phyloP scores from a whole-genome alignment of 2,797 vertebrate genomes.

The Sebastes minor region DNA sequence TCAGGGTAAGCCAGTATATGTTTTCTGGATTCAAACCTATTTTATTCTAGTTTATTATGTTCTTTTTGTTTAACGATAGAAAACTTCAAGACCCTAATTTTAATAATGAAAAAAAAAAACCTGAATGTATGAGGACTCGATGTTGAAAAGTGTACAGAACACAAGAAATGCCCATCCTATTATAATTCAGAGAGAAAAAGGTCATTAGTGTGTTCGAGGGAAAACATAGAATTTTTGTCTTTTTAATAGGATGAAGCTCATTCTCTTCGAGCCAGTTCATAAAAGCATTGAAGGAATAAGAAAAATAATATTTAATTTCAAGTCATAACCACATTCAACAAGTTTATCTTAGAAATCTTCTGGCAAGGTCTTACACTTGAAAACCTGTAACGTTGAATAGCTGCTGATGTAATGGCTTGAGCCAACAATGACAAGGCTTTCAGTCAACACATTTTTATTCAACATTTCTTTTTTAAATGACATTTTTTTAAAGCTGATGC shows the following conservation, averaged over 20 bases:
- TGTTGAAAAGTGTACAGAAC: neutral
- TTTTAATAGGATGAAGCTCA: neutral
- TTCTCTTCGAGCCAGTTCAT: neutral
- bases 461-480: no score
- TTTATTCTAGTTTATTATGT: neutral
- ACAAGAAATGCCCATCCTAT: neutral
- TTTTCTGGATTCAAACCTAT: neutral
- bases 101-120: neutral
- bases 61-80: neutral
- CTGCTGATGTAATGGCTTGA: slow-evolving; percentile 1
- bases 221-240: neutral
- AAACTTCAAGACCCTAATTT: neutral
- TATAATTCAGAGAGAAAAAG: slow-evolving; percentile 11
- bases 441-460: neutral
- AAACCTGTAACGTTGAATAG: slow-evolving; percentile 6
- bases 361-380: slow-evolving; percentile 10
- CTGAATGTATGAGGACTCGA: neutral
- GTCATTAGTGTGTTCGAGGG: slow-evolving; percentile 10
- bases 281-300: slow-evolving; percentile 8
- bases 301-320: slow-evolving; percentile 11
- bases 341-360: neutral
- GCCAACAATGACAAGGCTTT: slow-evolving; percentile 9
- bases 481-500: neutral
- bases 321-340: neutral
- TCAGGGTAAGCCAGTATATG: no score